These are phyloP conservation scores for Pachyramphus minor DNA, from an alignment of 2,113 vertebrate genomes.

Conservation along the genomic window DNA sequence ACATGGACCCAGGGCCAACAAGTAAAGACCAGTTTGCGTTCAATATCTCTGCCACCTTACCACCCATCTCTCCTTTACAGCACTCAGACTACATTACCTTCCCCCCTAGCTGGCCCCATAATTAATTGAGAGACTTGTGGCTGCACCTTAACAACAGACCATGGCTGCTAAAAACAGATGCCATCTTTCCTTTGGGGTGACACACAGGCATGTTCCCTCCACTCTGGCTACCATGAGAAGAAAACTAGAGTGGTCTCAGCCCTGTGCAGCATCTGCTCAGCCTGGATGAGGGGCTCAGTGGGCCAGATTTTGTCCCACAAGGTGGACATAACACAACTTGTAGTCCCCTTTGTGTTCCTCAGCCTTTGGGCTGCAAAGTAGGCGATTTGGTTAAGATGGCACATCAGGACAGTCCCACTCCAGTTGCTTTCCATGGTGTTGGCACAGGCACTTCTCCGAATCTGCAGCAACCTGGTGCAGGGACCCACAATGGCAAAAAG, in stretches of 20 bases:
- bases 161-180: fast-evolving
- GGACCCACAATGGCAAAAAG: fast-evolving
- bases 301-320: fast-evolving
- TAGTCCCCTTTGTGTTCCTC: neutral
- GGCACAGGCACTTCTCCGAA: neutral
- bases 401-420: neutral
- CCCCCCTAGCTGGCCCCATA: neutral
- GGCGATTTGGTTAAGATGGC: neutral
- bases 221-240: neutral
- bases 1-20: fast-evolving
- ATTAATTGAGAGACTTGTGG: neutral
- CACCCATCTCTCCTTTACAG: neutral
- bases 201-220: fast-evolving
- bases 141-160: neutral
- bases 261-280: fast-evolving
- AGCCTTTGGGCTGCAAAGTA: neutral
- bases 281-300: neutral
- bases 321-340: fast-evolving
- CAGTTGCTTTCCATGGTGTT: neutral
- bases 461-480: neutral
- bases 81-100: neutral
- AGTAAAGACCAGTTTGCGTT: neutral
- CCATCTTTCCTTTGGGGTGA: neutral
- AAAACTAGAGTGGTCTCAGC: neutral
- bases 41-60: neutral